Conservation (phyloP, 2,113 vertebrate species). For the Camelus bactrianus region DNA sequence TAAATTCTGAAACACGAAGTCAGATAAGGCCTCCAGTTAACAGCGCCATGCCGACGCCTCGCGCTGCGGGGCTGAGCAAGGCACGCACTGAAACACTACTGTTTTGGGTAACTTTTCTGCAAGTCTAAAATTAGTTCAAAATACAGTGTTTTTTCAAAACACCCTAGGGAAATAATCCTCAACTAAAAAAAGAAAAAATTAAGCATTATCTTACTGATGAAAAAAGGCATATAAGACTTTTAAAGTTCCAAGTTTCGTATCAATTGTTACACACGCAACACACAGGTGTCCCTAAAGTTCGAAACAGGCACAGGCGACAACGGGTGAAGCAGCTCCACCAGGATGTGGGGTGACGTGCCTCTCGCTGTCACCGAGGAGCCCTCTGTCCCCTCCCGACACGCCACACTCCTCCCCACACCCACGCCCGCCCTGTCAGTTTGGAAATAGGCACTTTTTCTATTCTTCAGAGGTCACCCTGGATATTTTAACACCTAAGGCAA, state of each 20-base stretch:
- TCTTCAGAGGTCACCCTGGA: no score
- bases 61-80: no score
- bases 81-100: rapidly evolving
- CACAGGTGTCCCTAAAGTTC: background rate
- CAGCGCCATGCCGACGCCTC: background rate
- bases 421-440: rapidly evolving
- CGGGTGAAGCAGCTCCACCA: rapidly evolving
- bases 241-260: background rate
- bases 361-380: rapidly evolving
- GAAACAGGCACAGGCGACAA: background rate
- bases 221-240: background rate
- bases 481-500: background rate
- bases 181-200: background rate
- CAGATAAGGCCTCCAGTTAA: background rate
- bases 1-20: background rate
- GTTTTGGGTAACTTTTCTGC: background rate
- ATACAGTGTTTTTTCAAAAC: background rate
- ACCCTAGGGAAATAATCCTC: background rate
- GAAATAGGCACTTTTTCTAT: background rate
- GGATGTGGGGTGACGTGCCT: rapidly evolving
- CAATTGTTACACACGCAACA: rapidly evolving
- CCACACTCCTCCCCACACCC: background rate
- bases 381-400: no score
- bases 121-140: background rate
- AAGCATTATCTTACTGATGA: background rate